Percentiles rank a stretch among this genome's conserved stretches.
phyloP scores from a whole-genome alignment of 2,888 invertebrate species.

The Bibio marci region DNA sequence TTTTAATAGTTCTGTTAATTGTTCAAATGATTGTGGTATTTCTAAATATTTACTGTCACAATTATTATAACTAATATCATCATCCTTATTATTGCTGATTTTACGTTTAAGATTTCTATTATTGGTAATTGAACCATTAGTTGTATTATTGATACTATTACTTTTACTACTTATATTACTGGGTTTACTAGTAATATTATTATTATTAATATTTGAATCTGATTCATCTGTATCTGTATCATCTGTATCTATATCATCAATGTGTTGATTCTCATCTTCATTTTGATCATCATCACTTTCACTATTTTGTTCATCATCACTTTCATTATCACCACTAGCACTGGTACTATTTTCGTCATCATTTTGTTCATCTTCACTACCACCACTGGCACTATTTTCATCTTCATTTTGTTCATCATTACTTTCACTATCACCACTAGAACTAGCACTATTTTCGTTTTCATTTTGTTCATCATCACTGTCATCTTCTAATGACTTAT shows the following conservation, averaged over 20 bases:
- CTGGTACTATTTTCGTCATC: conserved; percentile 11
- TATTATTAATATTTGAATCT: conserved; percentile 7
- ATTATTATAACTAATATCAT: too few relatives aligned
- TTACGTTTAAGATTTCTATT: too few relatives aligned
- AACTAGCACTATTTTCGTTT: conserved; percentile 11
- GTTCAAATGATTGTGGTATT: conserved; percentile 44
- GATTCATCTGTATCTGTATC: conserved; percentile 23
- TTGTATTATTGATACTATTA: too few relatives aligned
- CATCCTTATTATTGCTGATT: too few relatives aligned
- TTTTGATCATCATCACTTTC: conserved; percentile 14
- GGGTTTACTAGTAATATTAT: neutral
- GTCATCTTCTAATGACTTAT: conserved; percentile 12
- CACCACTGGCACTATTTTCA: conserved; percentile 11
- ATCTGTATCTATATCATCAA: neutral
- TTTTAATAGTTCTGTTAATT: conserved; percentile 41
- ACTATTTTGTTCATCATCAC: conserved; percentile 14
- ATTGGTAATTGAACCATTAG: too few relatives aligned
- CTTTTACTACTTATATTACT: too few relatives aligned
- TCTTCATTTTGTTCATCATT: conserved; percentile 14
- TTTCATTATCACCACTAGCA: conserved; percentile 17
- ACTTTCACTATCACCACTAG: conserved; percentile 8
- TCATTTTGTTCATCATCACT: conserved; percentile 17
- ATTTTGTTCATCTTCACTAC: conserved; percentile 9
- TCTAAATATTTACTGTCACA: too few relatives aligned
- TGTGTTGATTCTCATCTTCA: conserved; percentile 16